Evolutionary conservation across 2,888 invertebrate species (phyloP), one percentile per base, ranked within the genome.

Genomic region (Heteropelma amictum): DNA sequence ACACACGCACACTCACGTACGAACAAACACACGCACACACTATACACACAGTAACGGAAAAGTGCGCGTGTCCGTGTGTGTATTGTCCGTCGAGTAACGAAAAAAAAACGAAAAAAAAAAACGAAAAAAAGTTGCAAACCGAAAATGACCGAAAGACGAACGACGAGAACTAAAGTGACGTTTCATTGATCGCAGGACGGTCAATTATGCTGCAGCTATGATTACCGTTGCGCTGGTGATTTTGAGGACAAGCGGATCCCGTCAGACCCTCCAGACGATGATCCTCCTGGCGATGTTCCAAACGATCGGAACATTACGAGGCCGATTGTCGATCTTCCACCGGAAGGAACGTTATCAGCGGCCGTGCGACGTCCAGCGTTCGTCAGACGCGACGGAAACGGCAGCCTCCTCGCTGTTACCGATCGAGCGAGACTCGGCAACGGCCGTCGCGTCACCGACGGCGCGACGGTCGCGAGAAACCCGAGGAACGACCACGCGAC

Each of bases 141-240:
- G 26, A 51, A 5, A 12, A 23, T 4, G 35, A 47, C 3, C n/a
- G 35, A 2, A 12, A 33, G 10, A 8, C 4, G 53, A 21, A 14
- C 45, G 65, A 42, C 42, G 47, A 69, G 49, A 17, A 71, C 68
- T 72, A 58, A 76, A 67, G 47, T 70, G 23, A 40, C 76, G 35
- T 73, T 54, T 71, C 71, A 76, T 76, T 72, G 58, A 78, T 80
- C 88, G 77, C 86, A 90, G 90, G 89, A 90, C 86, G 90, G 90
- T 87, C 89, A 89, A 85, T 88, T 90, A 85, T 90, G 90, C 89
- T 90, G 90, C 86, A 90, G 89, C 88, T 90, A 90, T 88, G 90
- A 90, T 89, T 88, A 89, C 86, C 87, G 89, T 87, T 90, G 90
- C 84, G 85, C 87, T 88, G 86, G 85, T 84, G 83, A 88, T 86